Evolutionary conservation across 1,140 invertebrate genomes (phyloP), one percentile per base, ranked within the genome.

Genomic region (Archegozetes longisetosus): DNA sequence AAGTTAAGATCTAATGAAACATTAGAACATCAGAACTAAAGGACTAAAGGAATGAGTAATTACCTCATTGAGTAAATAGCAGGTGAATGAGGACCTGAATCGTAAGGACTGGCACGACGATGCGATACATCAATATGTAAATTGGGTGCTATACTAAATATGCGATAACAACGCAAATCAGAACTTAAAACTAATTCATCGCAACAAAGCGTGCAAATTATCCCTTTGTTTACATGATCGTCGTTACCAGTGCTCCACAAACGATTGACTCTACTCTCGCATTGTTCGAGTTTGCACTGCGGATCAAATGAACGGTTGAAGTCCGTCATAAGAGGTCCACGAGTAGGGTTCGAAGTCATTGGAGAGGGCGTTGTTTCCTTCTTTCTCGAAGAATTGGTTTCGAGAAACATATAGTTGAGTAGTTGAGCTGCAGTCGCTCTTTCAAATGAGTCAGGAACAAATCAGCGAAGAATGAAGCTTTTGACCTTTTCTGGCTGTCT

Each of bases 381-480:
- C 22, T 60, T 53, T 50, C 40, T 48, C n/a, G 40, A 53, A 9
- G 29, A 24, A 48, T 13, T 50, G 77, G 74, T 86, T 84, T 90
- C 87, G 52, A 98, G 74, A 72, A 97, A 98, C 0, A 81, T 78
- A 77, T 98, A 88, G 65, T 92, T 87, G 1, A 96, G 72, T 49
- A 98, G 73, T 70, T 91, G 83, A n/a, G 82, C 76, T 4, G 91
- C 88, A 1, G 84, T 85, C 0, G 88, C 84, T 68, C 95, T 75
- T 64, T 86, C 79, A 61, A 85, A 82, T 0, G 93, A 86, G 72
- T 94, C 85, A 3, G 90, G 84, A 68, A 88, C 84, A 74, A 98
- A 98, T 71, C 93, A 98, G 6, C 86, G 80, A 29, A 92, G 70
- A 68, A 97, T 94, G 68, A 98, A 98, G 64, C 77, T 84, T 68